Evolutionary conservation across 2,113 vertebrate species (phyloP), one percentile per base, ranked within the genome.

Genomic region (Sinocyclocheilus anophthalmus): DNA sequence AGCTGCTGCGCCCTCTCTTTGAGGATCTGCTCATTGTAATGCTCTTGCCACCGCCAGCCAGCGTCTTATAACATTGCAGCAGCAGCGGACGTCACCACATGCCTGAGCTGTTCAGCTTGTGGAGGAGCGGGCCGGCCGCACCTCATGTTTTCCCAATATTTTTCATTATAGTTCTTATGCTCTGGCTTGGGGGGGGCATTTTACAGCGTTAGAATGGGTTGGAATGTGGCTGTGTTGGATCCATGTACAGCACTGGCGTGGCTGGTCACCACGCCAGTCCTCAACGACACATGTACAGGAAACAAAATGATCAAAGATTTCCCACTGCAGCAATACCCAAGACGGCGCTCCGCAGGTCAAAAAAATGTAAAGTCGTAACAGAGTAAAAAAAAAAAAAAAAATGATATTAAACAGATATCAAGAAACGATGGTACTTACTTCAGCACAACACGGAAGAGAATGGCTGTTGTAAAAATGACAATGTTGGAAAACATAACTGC

Each of bases 21-120:
- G 67, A 99, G 85, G 90, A 99, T 99, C 95, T 99, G 99, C 91
- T 99, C 98, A 1, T 97, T 99, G 93, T 99, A n/a, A n/a, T n/a
- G n/a, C n/a, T n/a, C n/a, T n/a, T n/a, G n/a, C n/a, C n/a, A n/a
- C n/a, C n/a, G n/a, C n/a, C n/a, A n/a, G n/a, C n/a, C n/a, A n/a
- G n/a, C n/a, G n/a, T n/a, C n/a, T n/a, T n/a, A n/a, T n/a, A n/a
- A n/a, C 98, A 99, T 90, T 99, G 98, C 53, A 97, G 88, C 45
- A 99, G 63, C 84, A 99, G 96, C 65, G 95, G 67, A 97, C 33
- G 81, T 99, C 97, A 42, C 97, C 98, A n/a, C 76, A 97, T 89
- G 22, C 97, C 96, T 0, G 98, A 93, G 24, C 88, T 85, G 0
- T 72, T 95, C 8, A 98, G 93, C 48, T 91, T 95, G 85, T 88